Base-by-base conservation (phyloP, 2,888 invertebrate species). In the Rhagonycha lutea region DNA sequence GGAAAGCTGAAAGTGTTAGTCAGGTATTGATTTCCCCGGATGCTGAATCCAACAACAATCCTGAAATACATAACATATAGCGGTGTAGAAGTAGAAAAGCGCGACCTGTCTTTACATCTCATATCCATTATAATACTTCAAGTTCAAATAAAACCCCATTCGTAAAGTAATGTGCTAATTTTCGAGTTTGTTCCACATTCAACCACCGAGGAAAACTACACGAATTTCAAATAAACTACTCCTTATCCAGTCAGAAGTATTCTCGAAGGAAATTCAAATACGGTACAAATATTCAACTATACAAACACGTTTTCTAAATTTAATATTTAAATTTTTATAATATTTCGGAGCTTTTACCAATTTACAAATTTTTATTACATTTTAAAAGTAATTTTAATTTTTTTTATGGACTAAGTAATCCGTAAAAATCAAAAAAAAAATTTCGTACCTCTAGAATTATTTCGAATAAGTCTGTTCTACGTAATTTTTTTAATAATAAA, bases 11-110 rank as follows among this genome's bases (percentile, higher is more conserved):
- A 61, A 68, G 73, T 68, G 68, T 73, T 73, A 73, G 73, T 62
- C 47, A 68, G 68, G 73, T 73, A 73, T 73, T 73, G 73, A 73
- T 73, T 73, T 73, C 65, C 70, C 71, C 47, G 32, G 65, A 71
- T 71, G 71, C 71, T 47, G 65, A 63, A 70, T 62, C 62, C 70
- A 70, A 70, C 70, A 70, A 70, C 62, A 70, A 61, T 47, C 63
- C 61, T 61, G 28, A 47, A 47, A 47, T 47, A 47, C 47, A 47
- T 47, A 47, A 47, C 47, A 47, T 47, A 47, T n/a, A 47, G 47
- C 3, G 47, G 47, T 47, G 47, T 47, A 47, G 47, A 47, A n/a
- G 47, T 47, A 47, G 47, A 47, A 47, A 47, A 47, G 47, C 47
- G n/a, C 47, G 47, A 47, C 47, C 47, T 47, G 47, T 47, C 47